phyloP scores from a whole-genome alignment of 2,888 invertebrate species.

The Oscheius sp. region DNA sequence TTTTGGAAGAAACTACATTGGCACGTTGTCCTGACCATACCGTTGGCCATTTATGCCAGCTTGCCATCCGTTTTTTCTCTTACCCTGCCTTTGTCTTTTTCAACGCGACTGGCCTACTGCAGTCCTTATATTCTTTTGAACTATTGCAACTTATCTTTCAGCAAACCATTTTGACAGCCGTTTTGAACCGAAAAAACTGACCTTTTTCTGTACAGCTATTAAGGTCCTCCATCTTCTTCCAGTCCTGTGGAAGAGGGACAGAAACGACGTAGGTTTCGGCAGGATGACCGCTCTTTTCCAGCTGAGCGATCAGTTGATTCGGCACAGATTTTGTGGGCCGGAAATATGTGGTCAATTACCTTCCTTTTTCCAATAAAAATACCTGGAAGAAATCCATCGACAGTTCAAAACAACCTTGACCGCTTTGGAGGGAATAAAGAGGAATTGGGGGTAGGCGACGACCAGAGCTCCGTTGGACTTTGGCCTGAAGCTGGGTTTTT shows the following conservation, averaged over 20 bases:
- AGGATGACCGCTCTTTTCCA: neutral
- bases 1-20: neutral
- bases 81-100: too few relatives aligned
- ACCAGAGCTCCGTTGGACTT: neutral
- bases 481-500: neutral
- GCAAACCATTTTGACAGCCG: neutral
- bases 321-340: too few relatives aligned
- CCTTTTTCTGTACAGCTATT: conserved; percentile 7
- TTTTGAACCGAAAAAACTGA: neutral
- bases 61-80: too few relatives aligned
- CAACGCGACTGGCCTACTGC: too few relatives aligned
- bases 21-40: too few relatives aligned
- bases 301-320: neutral
- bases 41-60: too few relatives aligned
- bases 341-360: neutral
- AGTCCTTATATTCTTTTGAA: too few relatives aligned
- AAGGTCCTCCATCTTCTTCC: neutral
- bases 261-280: conserved; percentile 12
- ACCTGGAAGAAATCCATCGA: conserved; percentile 3
- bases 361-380: neutral
- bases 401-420: neutral
- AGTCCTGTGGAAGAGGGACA: neutral
- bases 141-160: too few relatives aligned
- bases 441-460: conserved; percentile 2
- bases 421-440: neutral